Conservation (phyloP, 2,797 vertebrate species). For the Mormyrus hasselquistii region DNA sequence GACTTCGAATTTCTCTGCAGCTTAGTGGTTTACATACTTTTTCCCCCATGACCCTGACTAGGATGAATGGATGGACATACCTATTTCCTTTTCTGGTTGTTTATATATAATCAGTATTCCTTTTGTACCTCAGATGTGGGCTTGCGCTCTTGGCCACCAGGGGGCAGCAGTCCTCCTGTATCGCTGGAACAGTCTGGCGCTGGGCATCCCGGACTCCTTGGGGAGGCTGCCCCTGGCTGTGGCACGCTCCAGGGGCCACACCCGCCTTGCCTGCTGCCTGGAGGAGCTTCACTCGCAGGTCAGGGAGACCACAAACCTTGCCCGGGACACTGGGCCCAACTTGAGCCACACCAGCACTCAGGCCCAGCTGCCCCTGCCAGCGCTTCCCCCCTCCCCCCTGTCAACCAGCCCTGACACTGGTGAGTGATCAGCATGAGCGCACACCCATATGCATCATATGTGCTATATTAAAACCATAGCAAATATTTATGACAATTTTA, state of each 20-base stretch:
- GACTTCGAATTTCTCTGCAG: not conserved
- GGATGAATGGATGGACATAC: not conserved
- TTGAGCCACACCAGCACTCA: slow-evolving; percentile 25
- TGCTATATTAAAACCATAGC: not conserved
- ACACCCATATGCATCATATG: not conserved
- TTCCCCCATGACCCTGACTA: not conserved
- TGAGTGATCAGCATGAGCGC: slow-evolving; percentile 29
- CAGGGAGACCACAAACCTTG: not conserved
- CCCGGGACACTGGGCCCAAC: not conserved
- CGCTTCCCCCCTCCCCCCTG: slow-evolving; percentile 55
- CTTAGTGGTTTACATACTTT: not conserved
- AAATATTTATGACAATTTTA: not conserved
- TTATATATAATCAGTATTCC: not conserved
- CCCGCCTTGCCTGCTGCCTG: slow-evolving; percentile 67
- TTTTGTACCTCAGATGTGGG: slow-evolving; percentile 72
- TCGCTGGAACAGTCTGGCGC: slow-evolving; percentile 67
- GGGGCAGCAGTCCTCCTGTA: slow-evolving; percentile 74
- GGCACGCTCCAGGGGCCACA: slow-evolving; percentile 78
- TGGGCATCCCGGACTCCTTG: slow-evolving; percentile 77
- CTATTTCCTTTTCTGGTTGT: not conserved
- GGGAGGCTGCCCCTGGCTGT: slow-evolving; percentile 80
- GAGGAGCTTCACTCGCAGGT: slow-evolving; percentile 69
- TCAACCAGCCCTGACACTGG: slow-evolving; percentile 81
- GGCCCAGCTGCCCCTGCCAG: slow-evolving; percentile 24
- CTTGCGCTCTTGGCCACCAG: slow-evolving; percentile 81